Conservation (phyloP, 2,888 invertebrate genomes). For the Meta bourneti region DNA sequence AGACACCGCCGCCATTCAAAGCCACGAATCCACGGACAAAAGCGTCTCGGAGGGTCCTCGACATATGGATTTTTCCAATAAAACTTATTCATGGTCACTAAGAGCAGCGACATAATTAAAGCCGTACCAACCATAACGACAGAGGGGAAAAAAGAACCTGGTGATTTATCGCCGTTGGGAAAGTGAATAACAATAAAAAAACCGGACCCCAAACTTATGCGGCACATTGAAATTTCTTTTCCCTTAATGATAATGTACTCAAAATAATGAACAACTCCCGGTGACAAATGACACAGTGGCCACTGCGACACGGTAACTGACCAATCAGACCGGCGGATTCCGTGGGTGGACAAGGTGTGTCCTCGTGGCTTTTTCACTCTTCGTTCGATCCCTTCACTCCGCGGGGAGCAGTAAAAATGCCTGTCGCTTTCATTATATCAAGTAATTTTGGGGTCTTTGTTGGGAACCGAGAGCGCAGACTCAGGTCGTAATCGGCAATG, state of each 20-base stretch:
- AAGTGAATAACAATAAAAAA: constrained; percentile 26
- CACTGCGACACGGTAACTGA: not conserved
- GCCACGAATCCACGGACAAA: not conserved
- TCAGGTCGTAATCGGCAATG: not conserved
- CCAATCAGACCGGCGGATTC: constrained; percentile 6
- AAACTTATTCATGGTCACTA: not conserved
- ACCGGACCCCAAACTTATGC: constrained; percentile 14
- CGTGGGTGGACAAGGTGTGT: constrained; percentile 45
- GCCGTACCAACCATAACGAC: constrained; percentile 7
- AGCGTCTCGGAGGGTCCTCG: not conserved
- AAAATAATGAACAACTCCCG: constrained; percentile 63
- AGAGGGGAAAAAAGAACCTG: not conserved
- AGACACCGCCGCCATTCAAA: not conserved
- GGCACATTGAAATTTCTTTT: constrained; percentile 46
- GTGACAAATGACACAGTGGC: constrained; percentile 65
- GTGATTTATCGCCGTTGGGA: constrained; percentile 30
- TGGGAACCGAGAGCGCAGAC: constrained; percentile 8
- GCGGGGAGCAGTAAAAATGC: constrained; percentile 57
- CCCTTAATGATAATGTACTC: constrained; percentile 63
- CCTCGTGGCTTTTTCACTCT: constrained; percentile 11
- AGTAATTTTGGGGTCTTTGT: constrained; percentile 73
- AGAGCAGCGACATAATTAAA: constrained; percentile 17
- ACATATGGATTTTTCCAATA: not conserved
- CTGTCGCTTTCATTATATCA: constrained; percentile 74
- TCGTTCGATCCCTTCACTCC: not conserved